phyloP scores from a whole-genome alignment of 2,888 invertebrate species.

The Anthophora plumipes region DNA sequence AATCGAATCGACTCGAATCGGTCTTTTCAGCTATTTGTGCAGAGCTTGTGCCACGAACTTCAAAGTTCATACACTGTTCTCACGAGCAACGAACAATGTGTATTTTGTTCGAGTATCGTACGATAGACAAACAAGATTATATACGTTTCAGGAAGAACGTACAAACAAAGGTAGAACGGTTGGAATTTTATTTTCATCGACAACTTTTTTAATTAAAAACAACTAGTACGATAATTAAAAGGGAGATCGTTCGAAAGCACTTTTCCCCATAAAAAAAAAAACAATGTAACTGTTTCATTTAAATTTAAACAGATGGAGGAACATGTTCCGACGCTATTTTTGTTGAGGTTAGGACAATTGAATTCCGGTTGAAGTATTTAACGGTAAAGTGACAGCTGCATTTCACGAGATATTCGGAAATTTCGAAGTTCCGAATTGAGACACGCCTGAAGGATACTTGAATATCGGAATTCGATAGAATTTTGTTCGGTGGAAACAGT shows the following conservation, averaged over 20 bases:
- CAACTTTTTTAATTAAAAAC: not conserved
- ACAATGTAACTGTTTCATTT: too few species aligned
- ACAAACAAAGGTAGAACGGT: not conserved
- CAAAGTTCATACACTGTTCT: not conserved
- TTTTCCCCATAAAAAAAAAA: too few species aligned
- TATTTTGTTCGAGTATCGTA: not conserved
- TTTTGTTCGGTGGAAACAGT: slow-evolving; percentile 17
- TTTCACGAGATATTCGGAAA: slow-evolving; percentile 15
- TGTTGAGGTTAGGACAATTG: not conserved
- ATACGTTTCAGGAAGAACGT: not conserved
- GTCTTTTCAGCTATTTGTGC: not conserved
- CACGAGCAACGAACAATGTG: not conserved
- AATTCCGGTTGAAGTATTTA: not conserved
- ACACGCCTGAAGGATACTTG: slow-evolving; percentile 3
- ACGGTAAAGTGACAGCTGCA: not conserved
- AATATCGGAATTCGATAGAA: slow-evolving; percentile 44
- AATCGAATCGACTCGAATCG: slow-evolving; percentile 11
- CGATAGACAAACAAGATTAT: slow-evolving; percentile 2
- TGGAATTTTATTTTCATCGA: not conserved
- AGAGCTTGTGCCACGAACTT: not conserved
- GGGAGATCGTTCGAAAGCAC: too few species aligned
- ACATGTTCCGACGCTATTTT: too few species aligned
- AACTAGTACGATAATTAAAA: too few species aligned
- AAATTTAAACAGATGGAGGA: too few species aligned
- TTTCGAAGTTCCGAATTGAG: slow-evolving; percentile 5